These are phyloP conservation scores for Ips nitidus DNA, from an alignment of 1,140 invertebrate species.

Conservation along the genomic window DNA sequence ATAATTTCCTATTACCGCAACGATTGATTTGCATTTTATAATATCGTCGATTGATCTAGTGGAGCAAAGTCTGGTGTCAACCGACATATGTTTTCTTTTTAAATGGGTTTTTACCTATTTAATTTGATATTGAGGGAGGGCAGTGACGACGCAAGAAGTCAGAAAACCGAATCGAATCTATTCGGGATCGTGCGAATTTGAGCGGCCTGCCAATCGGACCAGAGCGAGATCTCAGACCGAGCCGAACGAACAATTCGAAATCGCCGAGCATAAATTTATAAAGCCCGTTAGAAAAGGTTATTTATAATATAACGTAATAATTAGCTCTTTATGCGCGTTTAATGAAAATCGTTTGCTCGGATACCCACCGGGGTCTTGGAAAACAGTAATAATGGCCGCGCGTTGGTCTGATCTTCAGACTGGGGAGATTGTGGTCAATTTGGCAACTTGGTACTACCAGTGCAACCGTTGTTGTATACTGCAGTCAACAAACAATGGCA, in stretches of 20 bases:
- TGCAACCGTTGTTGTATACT: constrained; percentile 12
- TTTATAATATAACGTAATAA: constrained; percentile 29
- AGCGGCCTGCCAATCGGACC: neutral
- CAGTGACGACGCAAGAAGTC: neutral
- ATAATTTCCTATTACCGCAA: no score
- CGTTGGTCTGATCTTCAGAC: no score
- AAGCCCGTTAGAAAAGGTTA: constrained; percentile 22
- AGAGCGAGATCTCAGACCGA: constrained; percentile 9
- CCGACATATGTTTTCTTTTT: no score
- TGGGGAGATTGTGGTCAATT: neutral
- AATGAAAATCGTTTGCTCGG: constrained; percentile 10
- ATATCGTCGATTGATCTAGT: no score
- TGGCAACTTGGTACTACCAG: constrained; percentile 2
- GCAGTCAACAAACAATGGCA: constrained; percentile 17
- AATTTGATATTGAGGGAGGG: no score
- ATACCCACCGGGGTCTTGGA: neutral
- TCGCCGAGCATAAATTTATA: constrained; percentile 15
- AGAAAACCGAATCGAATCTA: neutral
- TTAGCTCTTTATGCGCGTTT: constrained; percentile 28
- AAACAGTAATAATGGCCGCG: neutral
- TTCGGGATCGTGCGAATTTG: neutral
- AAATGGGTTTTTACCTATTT: no score
- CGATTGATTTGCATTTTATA: no score
- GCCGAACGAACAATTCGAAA: constrained; percentile 9
- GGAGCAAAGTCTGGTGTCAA: no score